phyloP scores from a whole-genome alignment of 2,888 invertebrate species.

The Brassicogethes aeneus region DNA sequence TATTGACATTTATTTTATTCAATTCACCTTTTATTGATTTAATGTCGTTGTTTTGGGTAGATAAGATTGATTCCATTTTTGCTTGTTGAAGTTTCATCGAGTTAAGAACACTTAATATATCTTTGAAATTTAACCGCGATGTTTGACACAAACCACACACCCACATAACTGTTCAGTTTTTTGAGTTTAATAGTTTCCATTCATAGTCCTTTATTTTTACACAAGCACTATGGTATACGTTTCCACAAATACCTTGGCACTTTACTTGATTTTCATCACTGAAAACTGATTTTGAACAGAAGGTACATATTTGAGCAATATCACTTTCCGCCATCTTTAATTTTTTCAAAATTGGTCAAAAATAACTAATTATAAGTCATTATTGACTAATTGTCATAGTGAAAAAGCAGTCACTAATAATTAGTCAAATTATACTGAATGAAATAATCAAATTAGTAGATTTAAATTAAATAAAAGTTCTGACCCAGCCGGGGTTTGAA shows the following conservation, averaged over 20 bases:
- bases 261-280: not conserved
- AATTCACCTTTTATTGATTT: not conserved
- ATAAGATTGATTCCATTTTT: not conserved
- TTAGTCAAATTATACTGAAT: no score
- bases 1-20: not conserved
- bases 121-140: not conserved
- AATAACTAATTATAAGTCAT: no score
- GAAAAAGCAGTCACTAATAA: no score
- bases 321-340: not conserved
- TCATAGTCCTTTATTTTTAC: no score
- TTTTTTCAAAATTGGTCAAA: no score
- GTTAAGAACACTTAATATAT: not conserved
- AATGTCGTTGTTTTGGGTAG: not conserved
- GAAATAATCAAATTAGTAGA: no score
- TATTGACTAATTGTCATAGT: no score
- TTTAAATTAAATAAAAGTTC: no score
- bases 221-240: no score
- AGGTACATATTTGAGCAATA: not conserved
- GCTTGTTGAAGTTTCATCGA: not conserved
- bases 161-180: not conserved
- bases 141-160: not conserved
- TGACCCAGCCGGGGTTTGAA: no score
- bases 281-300: not conserved
- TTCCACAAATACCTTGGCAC: not conserved
- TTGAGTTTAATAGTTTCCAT: no score